Conservation (phyloP, 2,888 invertebrate genomes). For the Luffia ferchaultella region DNA sequence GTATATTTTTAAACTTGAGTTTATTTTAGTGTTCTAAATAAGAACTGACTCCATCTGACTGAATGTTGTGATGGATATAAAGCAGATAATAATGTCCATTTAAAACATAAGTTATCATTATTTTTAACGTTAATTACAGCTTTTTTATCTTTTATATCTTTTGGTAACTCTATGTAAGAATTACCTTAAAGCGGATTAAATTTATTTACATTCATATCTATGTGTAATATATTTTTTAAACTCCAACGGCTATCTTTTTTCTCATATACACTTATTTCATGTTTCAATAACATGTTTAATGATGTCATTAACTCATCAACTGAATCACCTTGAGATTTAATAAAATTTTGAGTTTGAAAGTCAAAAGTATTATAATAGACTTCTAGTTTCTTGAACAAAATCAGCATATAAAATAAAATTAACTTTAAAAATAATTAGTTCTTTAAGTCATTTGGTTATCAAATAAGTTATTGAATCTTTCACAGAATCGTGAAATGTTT, state of each 20-base stretch:
- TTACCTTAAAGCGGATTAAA: conserved; percentile 15
- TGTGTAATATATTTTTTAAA: conserved; percentile 11
- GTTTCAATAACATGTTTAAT: conserved; percentile 1
- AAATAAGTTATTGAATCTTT: background rate
- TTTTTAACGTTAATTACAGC: conserved; percentile 21
- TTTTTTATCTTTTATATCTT: conserved; percentile 17
- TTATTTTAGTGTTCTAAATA: conserved; percentile 15
- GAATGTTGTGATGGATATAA: conserved; percentile 14
- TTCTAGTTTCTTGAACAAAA: conserved; percentile 15
- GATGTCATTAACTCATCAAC: conserved; percentile 10
- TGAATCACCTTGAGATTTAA: conserved; percentile 12
- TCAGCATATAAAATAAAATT: conserved; percentile 16
- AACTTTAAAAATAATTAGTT: conserved; percentile 11
- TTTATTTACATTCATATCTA: conserved; percentile 19
- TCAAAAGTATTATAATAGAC: conserved; percentile 12
- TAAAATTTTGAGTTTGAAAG: conserved; percentile 16
- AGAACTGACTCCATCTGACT: conserved; percentile 3
- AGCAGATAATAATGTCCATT: conserved; percentile 19
- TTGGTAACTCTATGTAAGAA: conserved; percentile 17
- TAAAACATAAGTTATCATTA: conserved; percentile 16
- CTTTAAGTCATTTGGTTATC: background rate
- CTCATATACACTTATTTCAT: conserved; percentile 14
- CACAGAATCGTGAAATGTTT: background rate
- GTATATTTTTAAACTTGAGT: conserved; percentile 17
- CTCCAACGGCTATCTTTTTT: conserved; percentile 20